Base-by-base conservation (phyloP, 2,113 vertebrate genomes). In the Mormoops blainvillei region DNA sequence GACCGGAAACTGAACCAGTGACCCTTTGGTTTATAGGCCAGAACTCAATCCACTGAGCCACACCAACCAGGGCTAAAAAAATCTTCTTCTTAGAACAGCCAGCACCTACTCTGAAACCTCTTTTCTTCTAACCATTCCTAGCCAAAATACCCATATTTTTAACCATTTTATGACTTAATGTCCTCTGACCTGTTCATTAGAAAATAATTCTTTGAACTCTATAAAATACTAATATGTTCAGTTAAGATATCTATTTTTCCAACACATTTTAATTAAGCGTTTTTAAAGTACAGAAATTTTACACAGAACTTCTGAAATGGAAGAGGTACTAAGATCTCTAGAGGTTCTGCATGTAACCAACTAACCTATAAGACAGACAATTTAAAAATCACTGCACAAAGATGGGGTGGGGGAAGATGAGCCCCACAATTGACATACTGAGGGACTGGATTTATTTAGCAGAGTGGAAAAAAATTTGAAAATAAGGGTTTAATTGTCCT, bases 361-460 rank as follows among this genome's bases (percentile, higher is more conserved):
- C 20, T 48, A 48, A 38, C 19, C 15, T 15, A 31, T 24, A 10
- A 41, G 18, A 48, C 12, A 76, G 31, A 2, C 31, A 36, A 7
- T 7, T 50, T 5, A 7, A 56, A 88, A 41, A 18, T 31, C 7
- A 12, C 1, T 15, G 12, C 22, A 2, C 2, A 13, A 19, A 56
- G 19, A 2, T 16, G 7, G 13, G 0, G 11, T 7, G 18, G 12
- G 8, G 15, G 4, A 3, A 48, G 22, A 14, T 4, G 15, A 93
- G 19, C 1, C 7, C 11, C 20, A 20, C 12, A 22, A 74, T 2
- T 24, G 14, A 16, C 1, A 1, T 2, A 3, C 1, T 7, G 18
- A 61, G 13, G 36, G 12, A 18, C 10, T 45, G 7, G 4, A 1
- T 38, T 63, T 87, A 12, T 77, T 71, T 73, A 19, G 3, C 4